These are phyloP conservation scores for Brachionus rotundiformis DNA, from an alignment of 1,140 invertebrate genomes.

Conservation along the genomic window DNA sequence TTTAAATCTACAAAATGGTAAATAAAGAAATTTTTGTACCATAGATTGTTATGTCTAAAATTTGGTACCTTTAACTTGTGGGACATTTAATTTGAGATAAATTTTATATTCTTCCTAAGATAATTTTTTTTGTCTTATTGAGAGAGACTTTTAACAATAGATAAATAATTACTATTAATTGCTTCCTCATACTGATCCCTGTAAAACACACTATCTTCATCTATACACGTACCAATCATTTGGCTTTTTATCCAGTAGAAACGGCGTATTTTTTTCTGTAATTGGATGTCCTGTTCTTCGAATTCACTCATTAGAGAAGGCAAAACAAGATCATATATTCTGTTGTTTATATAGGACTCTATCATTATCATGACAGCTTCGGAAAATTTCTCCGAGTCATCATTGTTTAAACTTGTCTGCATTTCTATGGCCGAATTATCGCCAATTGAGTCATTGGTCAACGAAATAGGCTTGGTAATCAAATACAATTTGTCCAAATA, in stretches of 20 bases:
- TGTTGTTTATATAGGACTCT: constrained; percentile 23
- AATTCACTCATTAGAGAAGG: constrained; percentile 35
- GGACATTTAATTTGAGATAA: too few species aligned
- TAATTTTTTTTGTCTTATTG: too few species aligned
- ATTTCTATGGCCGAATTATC: not conserved
- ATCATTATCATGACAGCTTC: constrained; percentile 49
- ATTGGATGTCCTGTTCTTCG: constrained; percentile 86
- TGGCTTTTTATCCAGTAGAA: constrained; percentile 90
- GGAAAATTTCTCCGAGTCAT: constrained; percentile 36
- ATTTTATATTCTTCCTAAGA: too few species aligned
- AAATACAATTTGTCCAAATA: not conserved
- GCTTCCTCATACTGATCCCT: constrained; percentile 15
- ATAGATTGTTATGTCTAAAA: too few species aligned
- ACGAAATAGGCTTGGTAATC: not conserved
- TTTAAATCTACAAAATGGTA: too few species aligned
- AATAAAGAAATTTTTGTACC: too few species aligned
- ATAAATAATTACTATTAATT: constrained; percentile 20
- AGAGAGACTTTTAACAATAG: not conserved
- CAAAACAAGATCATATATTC: constrained; percentile 36
- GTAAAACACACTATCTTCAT: constrained; percentile 71
- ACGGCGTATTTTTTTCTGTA: constrained; percentile 84
- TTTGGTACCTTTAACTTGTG: too few species aligned
- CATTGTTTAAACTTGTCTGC: not conserved
- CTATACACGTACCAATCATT: constrained; percentile 86
- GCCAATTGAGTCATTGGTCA: not conserved